Conservation (phyloP, 2,113 vertebrate species). For the Geothlypis trichas region DNA sequence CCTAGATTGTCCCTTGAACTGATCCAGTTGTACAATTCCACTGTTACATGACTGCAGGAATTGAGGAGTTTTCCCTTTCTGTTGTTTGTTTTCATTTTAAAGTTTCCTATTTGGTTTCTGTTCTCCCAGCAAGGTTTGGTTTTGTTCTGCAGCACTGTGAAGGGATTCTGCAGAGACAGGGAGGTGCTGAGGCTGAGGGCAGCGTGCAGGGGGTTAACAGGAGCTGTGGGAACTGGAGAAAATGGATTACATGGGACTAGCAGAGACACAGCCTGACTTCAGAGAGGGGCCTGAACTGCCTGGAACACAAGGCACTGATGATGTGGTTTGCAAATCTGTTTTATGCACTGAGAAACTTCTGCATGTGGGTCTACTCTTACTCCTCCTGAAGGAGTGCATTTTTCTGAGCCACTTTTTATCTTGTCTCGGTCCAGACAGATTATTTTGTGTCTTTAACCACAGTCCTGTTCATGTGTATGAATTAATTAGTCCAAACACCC, state of each 20-base stretch:
- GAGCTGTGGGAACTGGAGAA: not conserved
- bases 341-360: not conserved
- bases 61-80: not conserved
- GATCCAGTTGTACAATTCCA: not conserved
- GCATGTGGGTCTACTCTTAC: not conserved
- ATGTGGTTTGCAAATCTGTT: not conserved
- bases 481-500: not conserved
- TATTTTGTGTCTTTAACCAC: not conserved
- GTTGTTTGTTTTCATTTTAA: not conserved
- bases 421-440: not conserved
- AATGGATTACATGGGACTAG: accelerated
- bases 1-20: not conserved
- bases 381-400: not conserved
- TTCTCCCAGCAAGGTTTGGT: not conserved
- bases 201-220: not conserved
- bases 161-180: not conserved
- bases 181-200: not conserved
- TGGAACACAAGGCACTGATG: not conserved
- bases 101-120: not conserved
- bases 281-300: not conserved
- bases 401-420: not conserved
- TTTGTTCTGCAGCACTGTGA: not conserved
- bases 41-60: not conserved
- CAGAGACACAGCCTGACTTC: not conserved
- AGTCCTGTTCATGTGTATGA: not conserved